Evolutionary conservation across 2,113 vertebrate species (phyloP), one percentile per base, ranked within the genome.

Genomic region (Urocynchramus pylzowi): DNA sequence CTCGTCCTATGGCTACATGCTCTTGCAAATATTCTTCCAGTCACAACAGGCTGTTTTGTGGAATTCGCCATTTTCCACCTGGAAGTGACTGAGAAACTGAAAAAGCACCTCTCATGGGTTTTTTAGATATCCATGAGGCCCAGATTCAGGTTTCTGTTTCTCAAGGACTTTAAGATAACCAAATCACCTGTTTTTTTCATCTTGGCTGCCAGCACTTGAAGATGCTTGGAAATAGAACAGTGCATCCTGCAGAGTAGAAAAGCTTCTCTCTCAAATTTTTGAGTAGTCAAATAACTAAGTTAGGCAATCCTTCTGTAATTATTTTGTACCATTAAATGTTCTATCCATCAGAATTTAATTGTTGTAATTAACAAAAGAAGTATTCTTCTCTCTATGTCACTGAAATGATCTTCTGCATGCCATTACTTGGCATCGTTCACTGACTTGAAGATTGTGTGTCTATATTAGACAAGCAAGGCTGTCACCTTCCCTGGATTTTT

Each of bases 271-370:
- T 90, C n/a, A 86, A 86, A 95, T 63, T 75, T 86, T 24, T 60
- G 60, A 95, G 76, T 50, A 94, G 78, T 96, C 73, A 93, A 81
- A 84, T 56, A 90, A 61, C 78, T 80, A 76, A 94, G 8, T 93
- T 79, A 93, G 49, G 60, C 31, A 83, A 74, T 63, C 31, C 20
- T 93, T 27, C 79, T 74, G 50, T 73, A 95, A 96, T 95, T 96
- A 96, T 93, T 96, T 96, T 91, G 78, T 94, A 92, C 93, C 83
- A 88, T 90, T 88, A 97, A 96, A 64, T 75, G 79, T 84, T 94
- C 95, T 68, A 90, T 47, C 83, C 28, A 93, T 90, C 92, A 96
- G 84, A 95, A 96, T 94, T 93, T 96, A 97, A 96, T 96, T 93
- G 79, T 95, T 86, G 73, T 90, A 87, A 96, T 96, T 94, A 96